These are phyloP conservation scores for Cryptocheilus praepositus DNA, from an alignment of 2,888 invertebrate genomes.

Conservation along the genomic window DNA sequence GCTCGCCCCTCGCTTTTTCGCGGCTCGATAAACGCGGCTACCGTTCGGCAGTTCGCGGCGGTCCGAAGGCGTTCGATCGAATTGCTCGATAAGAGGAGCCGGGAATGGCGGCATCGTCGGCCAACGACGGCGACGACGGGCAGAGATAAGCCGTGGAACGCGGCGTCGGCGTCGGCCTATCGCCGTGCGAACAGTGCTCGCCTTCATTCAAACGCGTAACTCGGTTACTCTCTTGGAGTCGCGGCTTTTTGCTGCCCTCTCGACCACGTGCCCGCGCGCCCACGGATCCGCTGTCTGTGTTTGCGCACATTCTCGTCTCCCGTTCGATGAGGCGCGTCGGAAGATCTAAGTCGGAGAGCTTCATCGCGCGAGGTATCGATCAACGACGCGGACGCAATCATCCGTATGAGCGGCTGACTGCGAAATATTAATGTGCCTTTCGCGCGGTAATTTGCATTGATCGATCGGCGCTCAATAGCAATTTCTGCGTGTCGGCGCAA, in stretches of 20 bases:
- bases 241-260: constrained; percentile 12
- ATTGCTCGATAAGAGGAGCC: constrained; percentile 54
- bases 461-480: too few species aligned
- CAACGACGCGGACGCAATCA: too few species aligned
- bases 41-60: too few species aligned
- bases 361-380: too few species aligned
- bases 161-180: not conserved
- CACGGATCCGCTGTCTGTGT: not conserved
- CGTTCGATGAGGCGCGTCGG: too few species aligned
- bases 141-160: constrained; percentile 6
- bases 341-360: too few species aligned
- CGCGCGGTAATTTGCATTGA: too few species aligned
- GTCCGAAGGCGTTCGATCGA: constrained; percentile 43
- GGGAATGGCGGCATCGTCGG: not conserved
- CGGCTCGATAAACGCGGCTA: too few species aligned
- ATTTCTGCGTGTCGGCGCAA: too few species aligned
- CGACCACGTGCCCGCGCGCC: constrained; percentile 12
- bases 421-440: too few species aligned
- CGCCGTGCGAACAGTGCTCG: constrained; percentile 52
- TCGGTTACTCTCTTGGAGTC: constrained; percentile 52
- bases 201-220: constrained; percentile 56
- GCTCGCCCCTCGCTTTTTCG: too few species aligned
- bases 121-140: not conserved
- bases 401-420: too few species aligned
- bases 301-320: not conserved